A percentile compares a stretch with the other conserved stretches of the same genome.
Conservation (phyloP, 2,113 vertebrate genomes). For the Crotalus helleri region DNA sequence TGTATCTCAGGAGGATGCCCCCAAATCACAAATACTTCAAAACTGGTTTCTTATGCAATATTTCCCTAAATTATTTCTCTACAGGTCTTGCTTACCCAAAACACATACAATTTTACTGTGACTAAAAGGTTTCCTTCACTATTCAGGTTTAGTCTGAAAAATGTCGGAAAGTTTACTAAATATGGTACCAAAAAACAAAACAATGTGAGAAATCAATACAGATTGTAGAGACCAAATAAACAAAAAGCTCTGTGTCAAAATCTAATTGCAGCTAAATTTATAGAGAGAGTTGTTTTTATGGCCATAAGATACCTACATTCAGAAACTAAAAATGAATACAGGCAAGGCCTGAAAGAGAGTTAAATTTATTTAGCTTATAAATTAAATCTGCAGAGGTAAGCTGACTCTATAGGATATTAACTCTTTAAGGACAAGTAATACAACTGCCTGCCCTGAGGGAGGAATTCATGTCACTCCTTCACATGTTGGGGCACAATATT, state of each 20-base stretch:
- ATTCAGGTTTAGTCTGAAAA: constrained; percentile 3
- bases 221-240: background rate
- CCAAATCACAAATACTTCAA: background rate
- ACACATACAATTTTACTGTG: background rate
- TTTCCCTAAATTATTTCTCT: background rate
- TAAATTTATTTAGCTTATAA: background rate
- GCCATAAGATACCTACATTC: background rate
- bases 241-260: constrained; percentile 34
- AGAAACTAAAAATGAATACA: background rate
- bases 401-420: background rate
- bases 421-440: background rate
- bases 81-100: background rate
- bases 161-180: constrained; percentile 13
- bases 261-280: constrained; percentile 13
- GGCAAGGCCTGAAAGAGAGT: background rate
- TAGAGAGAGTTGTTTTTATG: background rate
- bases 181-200: background rate
- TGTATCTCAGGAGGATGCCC: background rate
- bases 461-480: background rate
- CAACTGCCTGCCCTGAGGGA: background rate
- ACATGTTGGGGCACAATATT: background rate
- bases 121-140: constrained; percentile 1
- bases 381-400: background rate
- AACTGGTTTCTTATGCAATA: background rate
- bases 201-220: constrained; percentile 21